A percentile compares a stretch with the other conserved stretches of the same genome.
Evolutionary conservation across 2,888 invertebrate genomes (phyloP).

Genomic region (Gymnocheta viridis): DNA sequence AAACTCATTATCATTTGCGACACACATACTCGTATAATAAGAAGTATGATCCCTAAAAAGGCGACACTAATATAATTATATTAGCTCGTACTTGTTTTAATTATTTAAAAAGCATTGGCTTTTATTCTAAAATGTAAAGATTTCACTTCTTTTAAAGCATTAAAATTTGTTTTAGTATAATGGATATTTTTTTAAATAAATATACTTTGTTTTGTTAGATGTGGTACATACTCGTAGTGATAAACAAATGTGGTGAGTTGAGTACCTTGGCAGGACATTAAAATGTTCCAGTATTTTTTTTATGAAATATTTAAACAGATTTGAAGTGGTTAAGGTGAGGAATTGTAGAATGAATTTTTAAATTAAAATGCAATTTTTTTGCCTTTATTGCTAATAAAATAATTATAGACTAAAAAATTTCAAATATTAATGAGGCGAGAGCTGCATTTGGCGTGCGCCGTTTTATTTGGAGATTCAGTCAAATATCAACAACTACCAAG

Average conservation of each 20-base stretch:
- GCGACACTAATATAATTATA: slow-evolving; percentile 30
- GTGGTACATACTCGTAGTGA: neutral
- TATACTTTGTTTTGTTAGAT: neutral
- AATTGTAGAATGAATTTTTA: no score
- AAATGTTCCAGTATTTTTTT: neutral
- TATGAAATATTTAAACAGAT: no score
- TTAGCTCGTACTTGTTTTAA: slow-evolving; percentile 22
- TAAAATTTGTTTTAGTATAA: slow-evolving; percentile 1
- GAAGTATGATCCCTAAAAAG: slow-evolving; percentile 3
- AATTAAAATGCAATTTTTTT: no score
- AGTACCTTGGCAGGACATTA: neutral
- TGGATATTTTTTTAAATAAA: neutral
- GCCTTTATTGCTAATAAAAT: no score
- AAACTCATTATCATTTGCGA: slow-evolving; percentile 37
- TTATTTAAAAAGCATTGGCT: slow-evolving; percentile 48
- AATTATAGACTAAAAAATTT: no score
- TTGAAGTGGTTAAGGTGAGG: neutral
- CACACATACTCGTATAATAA: neutral
- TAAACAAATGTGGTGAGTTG: neutral
- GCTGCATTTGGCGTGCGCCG: no score
- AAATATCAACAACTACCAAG: no score
- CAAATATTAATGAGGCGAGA: no score
- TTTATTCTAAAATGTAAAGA: slow-evolving; percentile 20
- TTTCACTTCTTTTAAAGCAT: slow-evolving; percentile 1
- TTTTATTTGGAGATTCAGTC: no score